Evolutionary conservation across 2,113 vertebrate genomes (phyloP), one percentile per base, ranked within the genome.

Genomic region (Limanda limanda): DNA sequence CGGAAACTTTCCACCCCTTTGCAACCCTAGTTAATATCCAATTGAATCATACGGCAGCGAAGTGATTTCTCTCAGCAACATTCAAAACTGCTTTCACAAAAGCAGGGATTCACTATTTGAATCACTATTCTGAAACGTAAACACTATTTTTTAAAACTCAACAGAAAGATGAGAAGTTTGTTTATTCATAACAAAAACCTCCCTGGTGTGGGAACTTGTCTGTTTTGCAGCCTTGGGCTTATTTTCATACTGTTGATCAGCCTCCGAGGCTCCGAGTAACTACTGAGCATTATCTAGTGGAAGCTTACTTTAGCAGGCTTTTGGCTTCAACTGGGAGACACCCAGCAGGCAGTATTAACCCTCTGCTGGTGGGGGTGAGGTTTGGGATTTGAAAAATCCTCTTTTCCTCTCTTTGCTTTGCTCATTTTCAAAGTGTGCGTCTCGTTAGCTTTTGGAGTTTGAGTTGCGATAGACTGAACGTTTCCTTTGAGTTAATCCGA

Each of bases 331-430:
- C 47, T 72, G 40, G 11, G 12, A 65, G 60, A 70, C 60, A 58
- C 68, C 79, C 74, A 74, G 72, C 62, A 76, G 82, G 65, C 12
- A 0, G 74, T 67, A 37, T 76, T 73, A 73, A 8, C 51, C 51
- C 51, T 54, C 47, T 51, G 60, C 23, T 51, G 51, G 3, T 63
- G 21, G 69, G 35, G 66, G 37, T 8, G 15, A 66, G 60, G 51
- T 73, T 47, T 63, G 3, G 55, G 73, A 75, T 84, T 87, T 72
- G 2, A 51, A 64, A 78, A 85, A 82, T 78, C 68, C 70, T 71
- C 61, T 70, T 74, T 71, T 73, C 27, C 40, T 47, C 64, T 21
- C 63, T 65, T 10, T 37, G 73, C 27, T 40, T 45, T 52, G n/a
- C 27, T 21, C 18, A 45, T 66, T 58, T 69, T 77, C 11, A 78